These are phyloP conservation scores for Euthynnus affinis DNA, from an alignment of 2,797 vertebrate genomes.

Conservation along the genomic window DNA sequence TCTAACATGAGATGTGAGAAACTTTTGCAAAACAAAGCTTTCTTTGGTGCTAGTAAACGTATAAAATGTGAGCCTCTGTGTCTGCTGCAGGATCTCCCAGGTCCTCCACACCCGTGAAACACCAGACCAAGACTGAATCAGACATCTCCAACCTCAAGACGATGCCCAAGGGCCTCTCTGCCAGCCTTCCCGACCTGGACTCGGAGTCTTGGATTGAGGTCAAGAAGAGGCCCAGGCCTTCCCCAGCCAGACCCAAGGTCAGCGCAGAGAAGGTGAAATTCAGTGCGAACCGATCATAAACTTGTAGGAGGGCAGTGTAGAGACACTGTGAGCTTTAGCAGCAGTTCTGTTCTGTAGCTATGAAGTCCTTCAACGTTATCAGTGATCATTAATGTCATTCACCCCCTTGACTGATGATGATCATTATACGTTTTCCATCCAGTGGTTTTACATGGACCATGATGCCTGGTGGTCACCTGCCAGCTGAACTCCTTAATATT, in stretches of 20 bases:
- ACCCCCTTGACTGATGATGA: neutral
- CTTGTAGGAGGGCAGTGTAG: no score
- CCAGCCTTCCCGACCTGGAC: constrained; percentile 96
- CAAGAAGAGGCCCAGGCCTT: constrained; percentile 96
- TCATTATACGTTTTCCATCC: neutral
- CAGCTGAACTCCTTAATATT: neutral
- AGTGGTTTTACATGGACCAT: neutral
- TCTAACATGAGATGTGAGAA: no score
- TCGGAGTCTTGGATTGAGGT: constrained; percentile 99
- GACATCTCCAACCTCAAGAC: constrained; percentile 95
- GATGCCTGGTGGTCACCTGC: neutral
- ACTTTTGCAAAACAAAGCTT: neutral
- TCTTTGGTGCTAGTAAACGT: no score
- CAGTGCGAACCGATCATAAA: neutral
- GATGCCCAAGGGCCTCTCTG: constrained; percentile 96
- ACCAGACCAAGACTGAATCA: constrained; percentile 84
- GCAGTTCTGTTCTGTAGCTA: neutral
- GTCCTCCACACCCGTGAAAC: constrained; percentile 83
- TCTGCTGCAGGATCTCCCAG: constrained; percentile 88
- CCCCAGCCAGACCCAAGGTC: constrained; percentile 93
- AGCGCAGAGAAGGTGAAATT: constrained; percentile 56
- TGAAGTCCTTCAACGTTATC: neutral
- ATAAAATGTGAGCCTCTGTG: neutral
- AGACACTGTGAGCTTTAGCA: neutral
- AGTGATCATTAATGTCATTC: neutral